These are phyloP conservation scores for Pleuronectes platessa DNA, from an alignment of 2,113 vertebrate species.

Conservation along the genomic window DNA sequence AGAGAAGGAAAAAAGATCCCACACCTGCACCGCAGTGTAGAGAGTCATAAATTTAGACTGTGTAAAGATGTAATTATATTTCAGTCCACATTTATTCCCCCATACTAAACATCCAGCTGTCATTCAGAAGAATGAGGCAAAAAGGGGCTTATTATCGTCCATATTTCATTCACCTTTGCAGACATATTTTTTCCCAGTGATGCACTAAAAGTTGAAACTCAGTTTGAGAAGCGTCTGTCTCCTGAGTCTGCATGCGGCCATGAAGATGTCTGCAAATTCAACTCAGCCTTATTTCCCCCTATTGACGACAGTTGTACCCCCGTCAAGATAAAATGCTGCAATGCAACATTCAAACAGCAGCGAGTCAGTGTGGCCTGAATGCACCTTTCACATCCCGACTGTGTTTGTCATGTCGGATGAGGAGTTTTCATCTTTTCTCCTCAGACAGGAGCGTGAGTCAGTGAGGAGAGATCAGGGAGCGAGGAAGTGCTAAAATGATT, in stretches of 20 bases:
- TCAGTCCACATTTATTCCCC: constrained; percentile 49
- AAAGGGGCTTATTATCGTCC: constrained; percentile 24
- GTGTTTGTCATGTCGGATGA: constrained; percentile 61
- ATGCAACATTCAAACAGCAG: constrained; percentile 40
- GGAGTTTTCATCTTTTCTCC: constrained; percentile 54
- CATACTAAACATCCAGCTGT: constrained; percentile 51
- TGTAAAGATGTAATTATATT: constrained; percentile 62
- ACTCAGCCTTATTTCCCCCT: constrained; percentile 21
- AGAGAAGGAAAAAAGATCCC: constrained; percentile 29
- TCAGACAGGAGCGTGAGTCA: constrained; percentile 47
- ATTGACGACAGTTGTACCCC: constrained; percentile 17
- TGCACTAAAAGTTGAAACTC: constrained; percentile 26
- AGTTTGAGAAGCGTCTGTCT: constrained; percentile 4
- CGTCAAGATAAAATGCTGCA: constrained; percentile 63
- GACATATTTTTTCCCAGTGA: constrained; percentile 19
- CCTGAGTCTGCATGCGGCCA: constrained; percentile 9
- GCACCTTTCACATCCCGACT: constrained; percentile 53
- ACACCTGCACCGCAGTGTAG: constrained; percentile 26
- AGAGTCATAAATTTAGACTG: constrained; percentile 47
- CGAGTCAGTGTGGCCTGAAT: constrained; percentile 54
- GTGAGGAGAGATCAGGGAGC: constrained; percentile 62
- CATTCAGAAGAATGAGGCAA: constrained; percentile 52
- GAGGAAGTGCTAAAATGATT: constrained; percentile 73
- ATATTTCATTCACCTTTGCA: constrained; percentile 29
- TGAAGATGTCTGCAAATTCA: constrained; percentile 43